Conservation (phyloP, 53 echinoderm and acorn worm genomes). For the Apostichopus leukothele region DNA sequence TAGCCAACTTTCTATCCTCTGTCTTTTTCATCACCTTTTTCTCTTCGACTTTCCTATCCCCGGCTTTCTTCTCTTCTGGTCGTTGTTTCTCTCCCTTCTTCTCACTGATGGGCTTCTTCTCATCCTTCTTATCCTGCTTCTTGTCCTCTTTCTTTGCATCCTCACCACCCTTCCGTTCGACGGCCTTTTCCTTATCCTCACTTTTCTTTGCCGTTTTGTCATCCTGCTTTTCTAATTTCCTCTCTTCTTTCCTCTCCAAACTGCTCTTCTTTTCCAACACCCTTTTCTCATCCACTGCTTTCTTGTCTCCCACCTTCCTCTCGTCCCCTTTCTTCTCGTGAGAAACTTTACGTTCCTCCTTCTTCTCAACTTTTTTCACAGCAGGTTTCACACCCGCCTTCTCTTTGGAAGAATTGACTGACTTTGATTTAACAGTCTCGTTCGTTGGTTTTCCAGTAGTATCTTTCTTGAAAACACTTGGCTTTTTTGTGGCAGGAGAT, state of each 20-base stretch:
- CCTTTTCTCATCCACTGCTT: conserved; percentile 49
- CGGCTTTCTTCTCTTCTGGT: conserved; percentile 35
- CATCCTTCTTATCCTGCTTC: conserved; percentile 47
- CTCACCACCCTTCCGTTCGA: conserved; percentile 12
- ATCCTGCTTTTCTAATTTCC: conserved; percentile 47
- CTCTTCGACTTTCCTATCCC: conserved; percentile 42
- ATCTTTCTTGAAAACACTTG: conserved; percentile 36
- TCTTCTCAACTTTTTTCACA: conserved; percentile 39
- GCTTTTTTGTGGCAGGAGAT: conserved; percentile 58
- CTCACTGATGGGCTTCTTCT: conserved; percentile 25
- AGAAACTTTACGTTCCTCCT: conserved; percentile 48
- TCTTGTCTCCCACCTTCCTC: conserved; percentile 52
- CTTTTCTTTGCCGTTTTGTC: conserved; percentile 24
- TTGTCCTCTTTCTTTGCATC: conserved; percentile 55
- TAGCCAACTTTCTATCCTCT: conserved; percentile 44
- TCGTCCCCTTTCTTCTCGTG: conserved; percentile 49
- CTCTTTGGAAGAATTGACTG: not conserved
- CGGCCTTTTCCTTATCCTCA: conserved; percentile 54
- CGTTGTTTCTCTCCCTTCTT: conserved; percentile 47
- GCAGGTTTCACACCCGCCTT: conserved; percentile 12
- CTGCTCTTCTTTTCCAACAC: conserved; percentile 48
- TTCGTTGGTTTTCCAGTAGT: not conserved
- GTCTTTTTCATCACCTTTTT: conserved; percentile 34
- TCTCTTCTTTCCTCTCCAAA: conserved; percentile 61
- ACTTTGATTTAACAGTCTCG: conserved; percentile 24